These are phyloP conservation scores for Diadumene lineata DNA, from an alignment of 92 coral and sea anemone genomes.

Conservation along the genomic window DNA sequence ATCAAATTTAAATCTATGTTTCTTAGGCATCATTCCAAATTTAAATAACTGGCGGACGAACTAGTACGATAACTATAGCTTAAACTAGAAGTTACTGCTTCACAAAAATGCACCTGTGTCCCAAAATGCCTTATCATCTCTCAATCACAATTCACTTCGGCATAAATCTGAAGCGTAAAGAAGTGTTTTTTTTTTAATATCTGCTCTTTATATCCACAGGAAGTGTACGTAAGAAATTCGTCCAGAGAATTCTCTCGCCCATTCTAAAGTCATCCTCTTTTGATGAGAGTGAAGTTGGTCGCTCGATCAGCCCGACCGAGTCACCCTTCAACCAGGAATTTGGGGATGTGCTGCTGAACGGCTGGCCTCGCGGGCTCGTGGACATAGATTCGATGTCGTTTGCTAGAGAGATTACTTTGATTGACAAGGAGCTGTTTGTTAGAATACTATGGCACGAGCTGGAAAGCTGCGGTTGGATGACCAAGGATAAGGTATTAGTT, in stretches of 20 bases:
- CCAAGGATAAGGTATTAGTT: conserved; percentile 85
- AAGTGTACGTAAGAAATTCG: conserved; percentile 83
- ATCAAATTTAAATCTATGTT: background rate
- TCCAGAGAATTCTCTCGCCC: conserved; percentile 88
- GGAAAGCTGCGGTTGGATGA: conserved; percentile 99
- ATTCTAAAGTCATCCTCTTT: conserved; percentile 82
- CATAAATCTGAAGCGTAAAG: no score
- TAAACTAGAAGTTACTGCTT: background rate
- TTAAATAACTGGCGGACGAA: no score
- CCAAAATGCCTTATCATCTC: no score
- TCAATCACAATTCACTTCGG: no score
- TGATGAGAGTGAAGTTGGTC: conserved; percentile 70
- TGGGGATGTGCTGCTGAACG: conserved; percentile 47
- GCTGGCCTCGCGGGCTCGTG: conserved; percentile 76
- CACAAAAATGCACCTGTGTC: no score
- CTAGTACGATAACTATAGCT: background rate
- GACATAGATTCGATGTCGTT: conserved; percentile 80
- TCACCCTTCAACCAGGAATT: conserved; percentile 59
- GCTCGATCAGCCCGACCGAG: conserved; percentile 74
- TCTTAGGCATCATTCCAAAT: background rate
- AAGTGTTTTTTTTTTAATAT: no score
- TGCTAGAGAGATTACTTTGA: conserved; percentile 91
- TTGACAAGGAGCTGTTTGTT: conserved; percentile 92
- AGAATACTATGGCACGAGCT: conserved; percentile 95
- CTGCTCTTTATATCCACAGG: no score